phyloP scores from a whole-genome alignment of 2,797 vertebrate species.

The Catamblyrhynchus diadema region DNA sequence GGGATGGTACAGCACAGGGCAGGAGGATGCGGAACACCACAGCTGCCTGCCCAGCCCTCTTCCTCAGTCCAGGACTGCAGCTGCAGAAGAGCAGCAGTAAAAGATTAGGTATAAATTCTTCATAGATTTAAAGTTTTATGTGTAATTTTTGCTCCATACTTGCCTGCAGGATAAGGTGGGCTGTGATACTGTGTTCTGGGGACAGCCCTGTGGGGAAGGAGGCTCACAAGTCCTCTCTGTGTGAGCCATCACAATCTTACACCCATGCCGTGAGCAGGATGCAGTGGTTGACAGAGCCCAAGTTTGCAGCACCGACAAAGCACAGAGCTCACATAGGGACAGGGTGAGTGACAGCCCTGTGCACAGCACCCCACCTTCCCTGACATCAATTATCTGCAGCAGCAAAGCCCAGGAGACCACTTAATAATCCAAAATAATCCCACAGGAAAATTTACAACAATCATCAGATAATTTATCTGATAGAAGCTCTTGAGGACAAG shows the following conservation, averaged over 20 bases:
- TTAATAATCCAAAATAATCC: neutral
- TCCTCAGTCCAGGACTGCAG: neutral
- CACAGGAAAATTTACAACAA: neutral
- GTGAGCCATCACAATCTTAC: neutral
- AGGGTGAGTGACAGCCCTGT: accelerated
- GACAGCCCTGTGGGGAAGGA: neutral
- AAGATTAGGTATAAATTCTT: neutral
- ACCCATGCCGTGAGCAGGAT: accelerated
- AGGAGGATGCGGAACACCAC: neutral
- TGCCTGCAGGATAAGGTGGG: neutral
- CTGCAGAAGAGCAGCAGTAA: neutral
- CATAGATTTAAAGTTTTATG: neutral
- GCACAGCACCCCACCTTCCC: neutral
- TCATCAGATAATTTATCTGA: neutral
- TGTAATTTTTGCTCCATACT: accelerated
- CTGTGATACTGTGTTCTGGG: neutral
- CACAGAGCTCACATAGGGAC: neutral
- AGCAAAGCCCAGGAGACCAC: neutral
- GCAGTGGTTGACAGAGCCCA: neutral
- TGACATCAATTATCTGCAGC: neutral
- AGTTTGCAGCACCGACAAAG: neutral
- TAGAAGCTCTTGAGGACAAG: neutral
- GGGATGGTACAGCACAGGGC: accelerated
- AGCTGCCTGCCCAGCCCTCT: neutral
- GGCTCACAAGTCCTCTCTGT: neutral